Percentiles rank a stretch among this genome's conserved stretches.
Conservation (phyloP, 2,888 invertebrate species). For the Orthosia cruda region DNA sequence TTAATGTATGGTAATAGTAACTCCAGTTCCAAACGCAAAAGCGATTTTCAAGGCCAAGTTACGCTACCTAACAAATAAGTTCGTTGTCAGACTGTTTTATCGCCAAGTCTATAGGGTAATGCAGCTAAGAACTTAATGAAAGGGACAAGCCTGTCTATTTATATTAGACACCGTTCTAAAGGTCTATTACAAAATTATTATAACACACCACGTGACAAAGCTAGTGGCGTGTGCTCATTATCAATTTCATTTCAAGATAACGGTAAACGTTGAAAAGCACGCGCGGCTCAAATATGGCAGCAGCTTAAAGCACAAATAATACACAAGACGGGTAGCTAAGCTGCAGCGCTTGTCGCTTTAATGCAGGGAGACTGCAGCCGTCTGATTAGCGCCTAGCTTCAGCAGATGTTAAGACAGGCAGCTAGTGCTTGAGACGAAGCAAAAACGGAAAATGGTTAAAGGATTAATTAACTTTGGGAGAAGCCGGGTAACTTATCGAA, state of each 20-base stretch:
- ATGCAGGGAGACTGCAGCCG: not conserved
- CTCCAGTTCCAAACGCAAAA: not conserved
- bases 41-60: not conserved
- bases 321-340: slow-evolving; percentile 8
- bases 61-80: not conserved
- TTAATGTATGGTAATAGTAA: not conserved
- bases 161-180: not conserved
- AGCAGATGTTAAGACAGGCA: not conserved
- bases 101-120: not conserved
- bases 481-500: not conserved
- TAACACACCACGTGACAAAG: not conserved
- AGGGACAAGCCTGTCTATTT: slow-evolving; percentile 5
- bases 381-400: slow-evolving; percentile 37
- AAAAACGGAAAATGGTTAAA: not conserved
- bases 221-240: slow-evolving; percentile 15
- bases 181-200: not conserved
- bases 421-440: not conserved
- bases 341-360: slow-evolving; percentile 20
- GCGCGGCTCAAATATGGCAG: slow-evolving; percentile 1
- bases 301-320: slow-evolving; percentile 12
- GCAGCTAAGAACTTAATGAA: not conserved
- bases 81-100: not conserved
- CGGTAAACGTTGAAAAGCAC: slow-evolving; percentile 8
- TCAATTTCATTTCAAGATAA: slow-evolving; percentile 22
- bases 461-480: not conserved